Conservation (phyloP, 2,797 vertebrate species). For the Australoheros facetus region DNA sequence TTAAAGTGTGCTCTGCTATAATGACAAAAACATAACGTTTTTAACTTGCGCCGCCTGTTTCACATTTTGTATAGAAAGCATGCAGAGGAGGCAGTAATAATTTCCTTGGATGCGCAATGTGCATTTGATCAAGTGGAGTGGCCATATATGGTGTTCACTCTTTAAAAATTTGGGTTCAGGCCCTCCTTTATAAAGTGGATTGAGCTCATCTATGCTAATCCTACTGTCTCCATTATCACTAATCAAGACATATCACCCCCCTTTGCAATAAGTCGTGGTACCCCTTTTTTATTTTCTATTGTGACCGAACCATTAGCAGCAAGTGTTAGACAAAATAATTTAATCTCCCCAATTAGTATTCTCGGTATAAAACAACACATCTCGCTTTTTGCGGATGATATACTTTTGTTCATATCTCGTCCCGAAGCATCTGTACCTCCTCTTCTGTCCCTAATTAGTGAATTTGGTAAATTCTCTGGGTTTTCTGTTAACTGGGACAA, state of each 20-base stretch:
- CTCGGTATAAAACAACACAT: too few relatives aligned
- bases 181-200: background rate
- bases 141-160: background rate
- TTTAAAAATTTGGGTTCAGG: background rate
- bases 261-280: background rate
- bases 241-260: background rate
- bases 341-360: background rate
- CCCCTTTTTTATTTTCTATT: background rate
- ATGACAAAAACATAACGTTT: background rate
- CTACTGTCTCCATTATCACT: background rate
- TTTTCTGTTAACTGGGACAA: too few relatives aligned
- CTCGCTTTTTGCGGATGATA: too few relatives aligned
- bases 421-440: too few relatives aligned
- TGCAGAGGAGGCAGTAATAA: background rate
- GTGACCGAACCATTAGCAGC: background rate
- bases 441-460: too few relatives aligned
- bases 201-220: background rate
- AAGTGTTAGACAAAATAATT: background rate
- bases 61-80: background rate
- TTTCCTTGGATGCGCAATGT: background rate
- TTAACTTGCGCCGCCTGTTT: background rate
- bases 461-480: too few relatives aligned
- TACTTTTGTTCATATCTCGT: too few relatives aligned
- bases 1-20: too few relatives aligned
- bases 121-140: slow-evolving; percentile 5